Percentiles rank a stretch among this genome's conserved stretches.
These are phyloP conservation scores for Megaustenia siamemsis DNA, from an alignment of 2,888 invertebrate genomes.

Conservation along the genomic window DNA sequence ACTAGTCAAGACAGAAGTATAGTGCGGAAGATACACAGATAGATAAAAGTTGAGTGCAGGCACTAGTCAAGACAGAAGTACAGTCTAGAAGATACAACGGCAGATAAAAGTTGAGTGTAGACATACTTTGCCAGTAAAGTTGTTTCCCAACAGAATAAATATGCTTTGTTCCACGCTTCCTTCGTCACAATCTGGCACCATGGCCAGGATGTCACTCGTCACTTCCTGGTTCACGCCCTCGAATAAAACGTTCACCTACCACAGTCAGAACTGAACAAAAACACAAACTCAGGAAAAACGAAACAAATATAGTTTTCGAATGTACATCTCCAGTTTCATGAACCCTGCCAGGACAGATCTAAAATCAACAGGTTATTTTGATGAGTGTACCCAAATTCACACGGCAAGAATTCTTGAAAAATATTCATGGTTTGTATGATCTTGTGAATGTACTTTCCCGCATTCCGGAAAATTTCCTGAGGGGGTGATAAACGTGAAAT, in stretches of 20 bases:
- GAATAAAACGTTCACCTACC: neutral
- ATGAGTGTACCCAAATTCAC: neutral
- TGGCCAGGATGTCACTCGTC: neutral
- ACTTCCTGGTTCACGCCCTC: neutral
- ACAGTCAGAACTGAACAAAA: neutral
- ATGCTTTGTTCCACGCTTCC: too few species aligned
- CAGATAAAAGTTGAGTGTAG: too few species aligned
- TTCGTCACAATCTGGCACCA: too few species aligned
- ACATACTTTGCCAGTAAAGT: too few species aligned
- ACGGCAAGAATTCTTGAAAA: too few species aligned
- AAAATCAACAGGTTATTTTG: neutral
- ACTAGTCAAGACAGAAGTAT: too few species aligned
- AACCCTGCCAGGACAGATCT: neutral
- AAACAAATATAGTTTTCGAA: neutral
- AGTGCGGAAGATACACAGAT: too few species aligned
- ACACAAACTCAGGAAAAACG: neutral
- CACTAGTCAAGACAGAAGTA: too few species aligned
- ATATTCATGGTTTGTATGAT: neutral
- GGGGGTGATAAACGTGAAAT: too few species aligned
- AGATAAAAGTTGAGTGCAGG: too few species aligned
- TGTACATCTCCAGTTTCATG: neutral
- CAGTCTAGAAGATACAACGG: too few species aligned
- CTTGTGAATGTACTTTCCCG: neutral
- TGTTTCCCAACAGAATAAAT: too few species aligned
- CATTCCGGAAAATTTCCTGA: neutral